phyloP scores from a whole-genome alignment of 2,113 vertebrate species.

The Oplegnathus fasciatus region DNA sequence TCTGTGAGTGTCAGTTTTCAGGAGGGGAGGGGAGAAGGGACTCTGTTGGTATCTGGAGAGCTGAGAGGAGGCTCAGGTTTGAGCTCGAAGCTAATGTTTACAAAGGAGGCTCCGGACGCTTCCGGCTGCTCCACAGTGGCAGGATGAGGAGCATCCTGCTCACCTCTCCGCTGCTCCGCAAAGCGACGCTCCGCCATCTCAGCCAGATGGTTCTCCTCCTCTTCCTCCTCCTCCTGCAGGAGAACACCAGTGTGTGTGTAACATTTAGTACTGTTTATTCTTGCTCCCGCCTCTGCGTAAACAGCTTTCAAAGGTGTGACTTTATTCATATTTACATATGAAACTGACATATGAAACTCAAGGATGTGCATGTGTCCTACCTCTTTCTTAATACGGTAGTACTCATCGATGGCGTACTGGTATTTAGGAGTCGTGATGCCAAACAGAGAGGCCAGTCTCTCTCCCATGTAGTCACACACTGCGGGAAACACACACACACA shows the following conservation, averaged over 20 bases:
- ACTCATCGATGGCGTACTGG: slow-evolving; percentile 98
- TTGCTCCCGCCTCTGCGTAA: background rate
- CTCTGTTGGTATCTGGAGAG: slow-evolving; percentile 84
- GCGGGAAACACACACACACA: slow-evolving; percentile 44
- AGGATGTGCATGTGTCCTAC: slow-evolving; percentile 72
- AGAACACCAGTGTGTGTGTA: background rate
- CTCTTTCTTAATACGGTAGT: slow-evolving; percentile 98
- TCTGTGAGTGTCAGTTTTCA: slow-evolving; percentile 71
- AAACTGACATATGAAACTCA: background rate
- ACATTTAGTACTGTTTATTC: background rate
- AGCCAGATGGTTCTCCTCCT: slow-evolving; percentile 93
- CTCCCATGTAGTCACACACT: slow-evolving; percentile 98
- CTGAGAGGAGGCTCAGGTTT: slow-evolving; percentile 85
- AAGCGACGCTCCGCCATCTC: slow-evolving; percentile 91
- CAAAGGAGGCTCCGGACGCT: slow-evolving; percentile 86
- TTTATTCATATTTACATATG: background rate
- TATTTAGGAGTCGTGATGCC: slow-evolving; percentile 98
- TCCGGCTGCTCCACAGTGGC: slow-evolving; percentile 88
- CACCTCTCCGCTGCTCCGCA: slow-evolving; percentile 83
- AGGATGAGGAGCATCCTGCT: slow-evolving; percentile 76
- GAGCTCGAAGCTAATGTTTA: slow-evolving; percentile 94
- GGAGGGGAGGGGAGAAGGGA: slow-evolving; percentile 85
- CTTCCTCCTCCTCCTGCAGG: slow-evolving; percentile 93
- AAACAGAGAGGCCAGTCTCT: slow-evolving; percentile 94
- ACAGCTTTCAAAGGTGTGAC: background rate